phyloP scores from a whole-genome alignment of 92 coral and sea anemone species.

The Porites divaricata region DNA sequence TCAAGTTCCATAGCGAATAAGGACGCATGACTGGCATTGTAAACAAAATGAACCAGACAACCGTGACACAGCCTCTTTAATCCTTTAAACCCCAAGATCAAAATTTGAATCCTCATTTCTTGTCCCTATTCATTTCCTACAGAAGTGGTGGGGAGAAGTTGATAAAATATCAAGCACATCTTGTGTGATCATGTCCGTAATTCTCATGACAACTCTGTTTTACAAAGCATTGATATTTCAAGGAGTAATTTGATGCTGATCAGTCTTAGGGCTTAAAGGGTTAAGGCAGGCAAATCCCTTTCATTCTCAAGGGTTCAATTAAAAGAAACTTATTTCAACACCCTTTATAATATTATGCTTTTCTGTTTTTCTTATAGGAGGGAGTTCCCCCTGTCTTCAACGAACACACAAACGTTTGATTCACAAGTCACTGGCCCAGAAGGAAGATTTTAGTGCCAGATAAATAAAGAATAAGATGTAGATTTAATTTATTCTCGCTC shows the following conservation, averaged over 20 bases:
- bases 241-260: not conserved
- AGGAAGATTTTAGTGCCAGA: not conserved
- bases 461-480: not conserved
- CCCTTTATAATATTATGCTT: not conserved
- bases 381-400: slow-evolving; percentile 66
- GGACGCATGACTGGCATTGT: no score
- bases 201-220: not conserved
- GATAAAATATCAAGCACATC: no score
- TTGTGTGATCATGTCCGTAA: not conserved
- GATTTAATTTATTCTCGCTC: slow-evolving; percentile 34
- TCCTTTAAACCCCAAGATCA: no score
- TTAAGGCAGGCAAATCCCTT: not conserved
- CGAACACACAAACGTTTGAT: slow-evolving; percentile 70
- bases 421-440: slow-evolving; percentile 1
- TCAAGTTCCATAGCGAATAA: no score
- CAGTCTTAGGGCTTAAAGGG: not conserved
- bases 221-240: not conserved
- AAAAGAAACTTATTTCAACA: not conserved
- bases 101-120: no score
- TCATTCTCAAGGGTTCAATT: not conserved
- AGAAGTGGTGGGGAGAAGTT: no score
- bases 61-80: no score
- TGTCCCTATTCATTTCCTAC: no score
- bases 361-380: slow-evolving; percentile 11
- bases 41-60: no score